phyloP scores from a whole-genome alignment of 2,888 invertebrate genomes.

The Hyppa rectilinea region DNA sequence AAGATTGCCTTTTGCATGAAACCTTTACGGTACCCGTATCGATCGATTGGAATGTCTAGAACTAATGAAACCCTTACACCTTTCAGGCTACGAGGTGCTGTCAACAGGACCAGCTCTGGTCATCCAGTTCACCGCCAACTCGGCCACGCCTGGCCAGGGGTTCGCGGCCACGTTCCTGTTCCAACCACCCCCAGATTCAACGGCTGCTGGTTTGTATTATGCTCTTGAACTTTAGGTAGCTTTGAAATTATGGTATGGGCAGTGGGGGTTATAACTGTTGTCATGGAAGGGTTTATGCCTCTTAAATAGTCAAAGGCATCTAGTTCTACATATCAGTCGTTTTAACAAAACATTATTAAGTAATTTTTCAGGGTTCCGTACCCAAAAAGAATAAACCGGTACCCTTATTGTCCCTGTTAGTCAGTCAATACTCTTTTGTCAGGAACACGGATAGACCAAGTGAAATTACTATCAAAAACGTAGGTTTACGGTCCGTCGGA shows the following conservation, averaged over 20 bases:
- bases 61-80: conserved; percentile 1
- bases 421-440: no score
- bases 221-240: accelerated
- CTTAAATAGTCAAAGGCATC: no score
- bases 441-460: no score
- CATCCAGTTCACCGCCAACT: conserved; percentile 96
- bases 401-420: no score
- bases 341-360: not conserved
- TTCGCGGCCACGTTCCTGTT: conserved; percentile 95
- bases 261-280: not conserved
- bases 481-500: no score
- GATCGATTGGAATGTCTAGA: not conserved
- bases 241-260: not conserved
- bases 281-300: not conserved
- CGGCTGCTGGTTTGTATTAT: conserved; percentile 82
- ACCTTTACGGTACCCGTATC: no score
- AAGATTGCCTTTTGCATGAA: no score
- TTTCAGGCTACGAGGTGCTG: conserved; percentile 93
- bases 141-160: conserved; percentile 94
- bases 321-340: not conserved
- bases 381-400: no score
- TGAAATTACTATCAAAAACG: no score
- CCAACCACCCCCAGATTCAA: conserved; percentile 91
- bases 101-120: conserved; percentile 96
- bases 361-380: no score